phyloP scores from a whole-genome alignment of 2,888 invertebrate genomes.

The Drosophila suboccidentalis region DNA sequence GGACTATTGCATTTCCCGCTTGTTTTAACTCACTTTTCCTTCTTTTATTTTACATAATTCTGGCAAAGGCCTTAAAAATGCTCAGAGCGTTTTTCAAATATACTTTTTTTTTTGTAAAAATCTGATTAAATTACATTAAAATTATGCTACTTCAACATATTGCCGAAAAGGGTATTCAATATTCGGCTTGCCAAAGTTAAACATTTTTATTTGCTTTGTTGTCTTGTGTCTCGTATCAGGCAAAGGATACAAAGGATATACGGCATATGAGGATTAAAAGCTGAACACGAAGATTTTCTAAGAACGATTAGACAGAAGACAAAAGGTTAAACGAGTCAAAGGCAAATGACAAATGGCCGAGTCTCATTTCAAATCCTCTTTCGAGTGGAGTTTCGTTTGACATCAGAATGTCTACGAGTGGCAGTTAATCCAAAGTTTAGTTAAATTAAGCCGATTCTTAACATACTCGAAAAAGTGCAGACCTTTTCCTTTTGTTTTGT shows the following conservation, averaged over 20 bases:
- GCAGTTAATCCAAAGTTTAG: conserved; percentile 7
- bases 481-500: no score
- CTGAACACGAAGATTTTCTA: conserved; percentile 29
- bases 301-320: conserved; percentile 31
- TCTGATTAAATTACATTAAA: no score
- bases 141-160: background rate
- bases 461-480: no score
- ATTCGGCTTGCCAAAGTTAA: background rate
- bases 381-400: conserved; percentile 29
- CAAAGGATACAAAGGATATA: conserved; percentile 25
- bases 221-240: conserved; percentile 9
- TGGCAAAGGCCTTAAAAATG: conserved; percentile 41
- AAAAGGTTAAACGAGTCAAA: conserved; percentile 42
- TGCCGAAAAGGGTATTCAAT: background rate
- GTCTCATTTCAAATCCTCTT: conserved; percentile 21
- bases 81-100: conserved; percentile 3
- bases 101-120: background rate
- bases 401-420: conserved; percentile 23
- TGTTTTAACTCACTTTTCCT: background rate
- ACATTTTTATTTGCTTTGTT: background rate
- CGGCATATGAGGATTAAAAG: conserved; percentile 38
- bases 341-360: conserved; percentile 17
- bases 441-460: conserved; percentile 9
- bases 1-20: no score
- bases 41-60: conserved; percentile 45